Evolutionary conservation across 2,797 vertebrate genomes (phyloP).

Genomic region (Heteromormyrus szaboi): DNA sequence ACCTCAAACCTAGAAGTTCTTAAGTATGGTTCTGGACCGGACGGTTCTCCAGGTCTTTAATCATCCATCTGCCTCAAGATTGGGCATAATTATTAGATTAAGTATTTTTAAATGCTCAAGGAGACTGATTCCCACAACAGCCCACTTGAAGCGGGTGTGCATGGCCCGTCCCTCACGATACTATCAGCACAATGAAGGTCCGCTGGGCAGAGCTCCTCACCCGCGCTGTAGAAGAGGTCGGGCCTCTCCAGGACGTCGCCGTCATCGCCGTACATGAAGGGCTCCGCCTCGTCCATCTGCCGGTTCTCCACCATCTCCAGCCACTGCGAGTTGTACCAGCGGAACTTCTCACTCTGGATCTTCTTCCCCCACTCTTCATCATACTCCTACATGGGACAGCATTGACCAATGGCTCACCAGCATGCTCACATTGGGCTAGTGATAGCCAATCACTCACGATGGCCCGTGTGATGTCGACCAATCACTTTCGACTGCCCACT

Average conservation of each 20-base stretch:
- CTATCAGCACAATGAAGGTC: neutral
- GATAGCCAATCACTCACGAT: neutral
- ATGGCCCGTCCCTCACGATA: neutral
- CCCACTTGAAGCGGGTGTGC: neutral
- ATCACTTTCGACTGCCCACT: neutral
- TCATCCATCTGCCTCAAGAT: neutral
- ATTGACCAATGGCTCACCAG: neutral
- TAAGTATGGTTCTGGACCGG: neutral
- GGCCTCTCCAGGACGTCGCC: slow-evolving; percentile 76
- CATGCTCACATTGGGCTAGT: neutral
- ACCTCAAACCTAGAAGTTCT: neutral
- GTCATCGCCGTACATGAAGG: slow-evolving; percentile 74
- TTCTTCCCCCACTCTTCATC: slow-evolving; percentile 85
- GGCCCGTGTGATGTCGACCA: neutral
- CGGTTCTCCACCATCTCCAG: slow-evolving; percentile 89
- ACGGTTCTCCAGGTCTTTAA: neutral
- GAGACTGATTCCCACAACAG: neutral
- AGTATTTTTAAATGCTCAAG: neutral
- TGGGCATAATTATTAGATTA: neutral
- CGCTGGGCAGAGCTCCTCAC: slow-evolving; percentile 45
- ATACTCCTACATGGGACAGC: slow-evolving; percentile 65
- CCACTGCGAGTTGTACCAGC: slow-evolving; percentile 92
- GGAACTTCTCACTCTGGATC: slow-evolving; percentile 86
- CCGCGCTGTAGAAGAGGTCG: slow-evolving; percentile 78
- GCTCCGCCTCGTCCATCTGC: slow-evolving; percentile 75